phyloP scores from a whole-genome alignment of 92 coral and sea anemone species.

The Umimayanthus chanpuru region DNA sequence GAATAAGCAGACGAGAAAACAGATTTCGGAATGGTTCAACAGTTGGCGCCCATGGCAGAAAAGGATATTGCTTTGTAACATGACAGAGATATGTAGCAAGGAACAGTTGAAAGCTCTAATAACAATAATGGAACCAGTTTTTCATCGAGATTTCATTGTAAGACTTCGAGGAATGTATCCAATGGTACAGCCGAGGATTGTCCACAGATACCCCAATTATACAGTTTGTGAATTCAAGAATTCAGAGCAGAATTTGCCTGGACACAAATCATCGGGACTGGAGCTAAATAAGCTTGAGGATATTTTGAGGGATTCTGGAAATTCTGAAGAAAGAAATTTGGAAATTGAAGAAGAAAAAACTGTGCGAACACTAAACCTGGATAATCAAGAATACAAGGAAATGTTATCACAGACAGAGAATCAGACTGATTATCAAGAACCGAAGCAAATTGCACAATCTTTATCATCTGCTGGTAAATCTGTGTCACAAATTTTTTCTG shows the following conservation, averaged over 20 bases:
- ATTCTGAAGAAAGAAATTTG: not conserved
- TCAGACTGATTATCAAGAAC: slow-evolving; percentile 3
- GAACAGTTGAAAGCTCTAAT: slow-evolving; percentile 77
- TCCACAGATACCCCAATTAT: slow-evolving; percentile 59
- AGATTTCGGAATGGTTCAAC: slow-evolving; percentile 88
- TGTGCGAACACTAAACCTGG: slow-evolving; percentile 12
- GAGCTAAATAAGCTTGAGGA: slow-evolving; percentile 23
- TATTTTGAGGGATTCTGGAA: slow-evolving; percentile 10
- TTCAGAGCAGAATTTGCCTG: slow-evolving; percentile 6
- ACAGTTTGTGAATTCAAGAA: not conserved
- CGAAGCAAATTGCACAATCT: slow-evolving; percentile 8
- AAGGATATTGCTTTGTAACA: slow-evolving; percentile 83
- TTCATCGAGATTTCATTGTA: slow-evolving; percentile 92
- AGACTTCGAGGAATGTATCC: slow-evolving; percentile 91
- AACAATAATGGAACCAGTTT: slow-evolving; percentile 93
- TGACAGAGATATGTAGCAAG: slow-evolving; percentile 87
- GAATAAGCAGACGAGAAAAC: slow-evolving; percentile 81
- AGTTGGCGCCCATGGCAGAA: slow-evolving; percentile 96
- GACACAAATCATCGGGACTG: not conserved
- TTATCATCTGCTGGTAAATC: not conserved
- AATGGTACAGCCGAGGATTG: slow-evolving; percentile 52
- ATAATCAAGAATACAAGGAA: slow-evolving; percentile 3
- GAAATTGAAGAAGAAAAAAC: slow-evolving; percentile 6
- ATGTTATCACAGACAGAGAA: not conserved
- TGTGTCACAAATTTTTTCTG: slow-evolving; percentile 37